Evolutionary conservation across 1,140 invertebrate genomes (phyloP).

Genomic region (Metopolophium dirhodum): DNA sequence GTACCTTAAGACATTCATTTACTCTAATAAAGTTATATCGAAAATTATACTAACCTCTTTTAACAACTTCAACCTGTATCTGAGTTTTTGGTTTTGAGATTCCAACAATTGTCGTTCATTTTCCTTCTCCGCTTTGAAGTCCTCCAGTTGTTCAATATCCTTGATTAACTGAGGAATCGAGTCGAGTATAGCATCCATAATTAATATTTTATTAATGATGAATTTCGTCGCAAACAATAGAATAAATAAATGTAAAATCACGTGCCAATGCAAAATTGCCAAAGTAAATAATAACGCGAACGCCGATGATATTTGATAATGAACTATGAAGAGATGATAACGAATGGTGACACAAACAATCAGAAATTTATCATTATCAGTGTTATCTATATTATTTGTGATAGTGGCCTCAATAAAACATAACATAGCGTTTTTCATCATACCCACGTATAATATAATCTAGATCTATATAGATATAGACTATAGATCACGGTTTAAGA

Average conservation of each 20-base stretch:
- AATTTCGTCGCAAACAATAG: not conserved
- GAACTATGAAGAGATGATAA: not conserved
- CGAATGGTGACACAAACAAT: not conserved
- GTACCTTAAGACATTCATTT: no score
- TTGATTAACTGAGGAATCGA: constrained; percentile 42
- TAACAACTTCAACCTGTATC: constrained; percentile 81
- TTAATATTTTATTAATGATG: not conserved
- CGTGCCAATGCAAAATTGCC: not conserved
- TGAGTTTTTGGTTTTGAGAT: constrained; percentile 76
- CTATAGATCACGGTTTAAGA: no score
- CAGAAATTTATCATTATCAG: not conserved
- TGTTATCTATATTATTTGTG: not conserved
- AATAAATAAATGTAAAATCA: not conserved
- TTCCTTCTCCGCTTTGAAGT: constrained; percentile 57
- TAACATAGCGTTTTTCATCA: no score
- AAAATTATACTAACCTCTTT: constrained; percentile 70
- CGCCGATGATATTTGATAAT: not conserved
- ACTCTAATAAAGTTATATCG: not conserved
- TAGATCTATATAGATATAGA: no score
- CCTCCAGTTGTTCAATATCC: constrained; percentile 51
- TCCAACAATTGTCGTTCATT: constrained; percentile 31
- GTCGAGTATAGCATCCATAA: constrained; percentile 3
- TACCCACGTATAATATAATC: no score
- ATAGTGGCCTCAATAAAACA: not conserved
- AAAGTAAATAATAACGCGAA: not conserved